Evolutionary conservation across 2,888 invertebrate genomes (phyloP).

Genomic region (Drosophila anomelani): DNA sequence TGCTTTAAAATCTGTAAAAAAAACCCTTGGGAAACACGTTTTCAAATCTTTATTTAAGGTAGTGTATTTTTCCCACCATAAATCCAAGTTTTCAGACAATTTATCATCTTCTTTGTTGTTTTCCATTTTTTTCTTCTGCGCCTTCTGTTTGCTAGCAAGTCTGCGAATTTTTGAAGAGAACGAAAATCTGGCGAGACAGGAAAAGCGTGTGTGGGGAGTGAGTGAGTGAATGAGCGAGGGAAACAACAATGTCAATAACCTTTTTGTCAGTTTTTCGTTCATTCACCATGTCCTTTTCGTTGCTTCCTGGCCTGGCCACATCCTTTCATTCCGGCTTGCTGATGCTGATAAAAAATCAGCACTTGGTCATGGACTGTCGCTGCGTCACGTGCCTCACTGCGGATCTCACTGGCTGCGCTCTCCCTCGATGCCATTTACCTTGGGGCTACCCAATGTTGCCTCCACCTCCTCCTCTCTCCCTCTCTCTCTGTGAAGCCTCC

Average conservation of each 20-base stretch:
- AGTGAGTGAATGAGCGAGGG: conserved; percentile 1
- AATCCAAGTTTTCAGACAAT: conserved; percentile 22
- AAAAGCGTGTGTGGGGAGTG: not conserved
- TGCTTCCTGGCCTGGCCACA: conserved; percentile 21
- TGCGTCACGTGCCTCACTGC: conserved; percentile 70
- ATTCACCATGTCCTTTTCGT: conserved; percentile 15
- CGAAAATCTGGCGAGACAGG: conserved; percentile 24
- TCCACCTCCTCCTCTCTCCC: conserved; percentile 10
- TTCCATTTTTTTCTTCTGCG: conserved; percentile 34
- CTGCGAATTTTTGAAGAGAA: conserved; percentile 45
- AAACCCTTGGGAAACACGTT: not conserved
- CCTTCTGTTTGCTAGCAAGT: conserved; percentile 56
- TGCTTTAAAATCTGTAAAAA: not conserved
- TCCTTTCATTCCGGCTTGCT: conserved; percentile 53
- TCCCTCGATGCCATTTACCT: conserved; percentile 36
- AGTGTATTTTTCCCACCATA: conserved; percentile 15
- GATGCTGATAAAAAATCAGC: conserved; percentile 73
- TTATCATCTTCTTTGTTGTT: conserved; percentile 30
- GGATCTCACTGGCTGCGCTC: conserved; percentile 26
- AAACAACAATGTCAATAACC: conserved; percentile 76
- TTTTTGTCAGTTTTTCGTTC: conserved; percentile 58
- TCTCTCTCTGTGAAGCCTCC: not conserved
- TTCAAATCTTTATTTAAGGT: not conserved
- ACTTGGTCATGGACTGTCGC: conserved; percentile 79
- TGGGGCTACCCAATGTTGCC: conserved; percentile 14